phyloP scores from a whole-genome alignment of 30 jellyfish, hydroid and myxozoan species.

The Turritopsis rubra region DNA sequence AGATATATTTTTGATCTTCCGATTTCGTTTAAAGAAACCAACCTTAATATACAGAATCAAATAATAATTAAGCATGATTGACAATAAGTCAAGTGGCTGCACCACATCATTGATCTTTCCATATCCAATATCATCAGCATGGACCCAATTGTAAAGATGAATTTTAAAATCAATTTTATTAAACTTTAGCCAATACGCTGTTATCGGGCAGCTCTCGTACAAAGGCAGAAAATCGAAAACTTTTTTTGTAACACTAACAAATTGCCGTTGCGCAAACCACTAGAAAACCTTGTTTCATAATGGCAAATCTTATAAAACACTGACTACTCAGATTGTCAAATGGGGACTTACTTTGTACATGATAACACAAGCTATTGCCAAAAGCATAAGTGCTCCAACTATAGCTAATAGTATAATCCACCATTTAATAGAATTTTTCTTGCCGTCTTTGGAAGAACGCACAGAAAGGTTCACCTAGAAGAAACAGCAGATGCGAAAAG shows the following conservation, averaged over 20 bases:
- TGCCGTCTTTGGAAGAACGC: neutral
- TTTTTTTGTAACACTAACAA: too few species aligned
- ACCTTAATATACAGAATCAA: conserved; percentile 23
- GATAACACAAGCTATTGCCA: conserved; percentile 69
- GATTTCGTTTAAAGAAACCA: conserved; percentile 53
- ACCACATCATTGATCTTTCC: too few species aligned
- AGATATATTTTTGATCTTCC: conserved; percentile 16
- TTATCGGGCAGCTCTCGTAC: too few species aligned
- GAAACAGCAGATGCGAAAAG: neutral
- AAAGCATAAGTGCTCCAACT: conserved; percentile 72
- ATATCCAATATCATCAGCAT: too few species aligned
- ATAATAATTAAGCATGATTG: neutral
- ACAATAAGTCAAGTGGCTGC: too few species aligned
- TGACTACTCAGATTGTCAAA: neutral
- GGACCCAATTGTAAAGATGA: too few species aligned
- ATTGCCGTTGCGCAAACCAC: too few species aligned
- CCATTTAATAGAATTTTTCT: conserved; percentile 59
- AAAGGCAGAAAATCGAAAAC: too few species aligned
- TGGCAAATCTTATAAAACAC: neutral
- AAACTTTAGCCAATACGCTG: too few species aligned
- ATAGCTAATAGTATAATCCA: conserved; percentile 76
- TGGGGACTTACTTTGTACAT: conserved; percentile 46
- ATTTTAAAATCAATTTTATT: too few species aligned
- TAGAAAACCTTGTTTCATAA: neutral
- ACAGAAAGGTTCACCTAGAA: neutral